These are phyloP conservation scores for Onychostruthus taczanowskii DNA, from an alignment of 2,113 vertebrate genomes.

Conservation along the genomic window DNA sequence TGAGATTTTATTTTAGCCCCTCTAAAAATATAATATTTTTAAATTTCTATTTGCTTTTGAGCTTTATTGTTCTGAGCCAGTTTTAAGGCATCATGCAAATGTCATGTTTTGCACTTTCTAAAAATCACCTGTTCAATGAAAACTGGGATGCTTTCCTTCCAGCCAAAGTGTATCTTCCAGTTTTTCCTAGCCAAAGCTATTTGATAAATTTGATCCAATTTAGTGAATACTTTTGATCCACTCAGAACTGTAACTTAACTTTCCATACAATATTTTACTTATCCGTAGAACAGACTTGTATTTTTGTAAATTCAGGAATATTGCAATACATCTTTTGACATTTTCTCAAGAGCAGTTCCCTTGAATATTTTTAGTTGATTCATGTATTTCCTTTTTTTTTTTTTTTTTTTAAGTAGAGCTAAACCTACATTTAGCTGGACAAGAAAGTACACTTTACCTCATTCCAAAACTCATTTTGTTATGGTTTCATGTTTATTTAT, in stretches of 20 bases:
- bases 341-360: background rate
- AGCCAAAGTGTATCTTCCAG: background rate
- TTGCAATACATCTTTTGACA: background rate
- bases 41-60: background rate
- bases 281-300: background rate
- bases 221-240: background rate
- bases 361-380: background rate
- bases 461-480: background rate
- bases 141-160: background rate
- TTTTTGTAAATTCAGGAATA: background rate
- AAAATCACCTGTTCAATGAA: background rate
- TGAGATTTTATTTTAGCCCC: background rate
- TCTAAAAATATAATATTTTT: background rate
- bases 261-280: background rate
- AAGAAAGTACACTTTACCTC: background rate
- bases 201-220: background rate
- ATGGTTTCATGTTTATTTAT: background rate
- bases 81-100: background rate
- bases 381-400: background rate
- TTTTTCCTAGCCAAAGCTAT: background rate
- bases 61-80: background rate
- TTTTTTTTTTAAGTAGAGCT: background rate
- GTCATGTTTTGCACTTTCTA: background rate
- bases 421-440: background rate
- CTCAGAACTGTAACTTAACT: background rate